Evolutionary conservation across 2,113 vertebrate genomes (phyloP).

Genomic region (Ranitomeya imitator): DNA sequence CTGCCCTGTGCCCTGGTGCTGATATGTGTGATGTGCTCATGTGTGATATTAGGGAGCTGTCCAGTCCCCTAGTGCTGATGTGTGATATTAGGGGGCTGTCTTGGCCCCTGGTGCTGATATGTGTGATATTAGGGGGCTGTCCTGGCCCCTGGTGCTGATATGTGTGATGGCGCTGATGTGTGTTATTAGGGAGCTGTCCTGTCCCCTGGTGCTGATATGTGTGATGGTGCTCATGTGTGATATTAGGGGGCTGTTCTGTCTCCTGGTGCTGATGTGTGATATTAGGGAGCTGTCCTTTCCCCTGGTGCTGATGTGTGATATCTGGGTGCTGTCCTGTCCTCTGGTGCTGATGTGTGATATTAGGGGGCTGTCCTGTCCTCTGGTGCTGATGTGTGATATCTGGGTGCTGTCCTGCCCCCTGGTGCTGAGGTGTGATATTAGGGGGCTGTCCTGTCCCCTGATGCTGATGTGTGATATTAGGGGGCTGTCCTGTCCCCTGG

Average conservation of each 20-base stretch:
- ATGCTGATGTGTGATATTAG: background rate
- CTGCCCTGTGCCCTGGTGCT: too few relatives aligned
- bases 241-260: background rate
- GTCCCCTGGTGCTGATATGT: slow-evolving; percentile 1
- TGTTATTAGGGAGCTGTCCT: background rate
- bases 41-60: background rate
- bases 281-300: too few relatives aligned
- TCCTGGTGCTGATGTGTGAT: background rate
- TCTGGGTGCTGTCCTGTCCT: background rate
- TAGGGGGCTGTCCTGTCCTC: background rate
- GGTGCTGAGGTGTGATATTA: too few relatives aligned
- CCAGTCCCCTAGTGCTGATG: background rate
- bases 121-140: background rate
- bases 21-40: too few relatives aligned
- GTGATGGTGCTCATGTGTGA: background rate
- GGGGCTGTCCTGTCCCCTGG: background rate
- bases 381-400: background rate
- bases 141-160: too few relatives aligned
- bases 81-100: background rate
- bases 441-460: background rate
- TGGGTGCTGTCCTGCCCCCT: background rate
- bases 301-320: too few relatives aligned
- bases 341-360: background rate
- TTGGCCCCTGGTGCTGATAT: background rate
- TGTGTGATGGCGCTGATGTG: too few relatives aligned